phyloP scores from a whole-genome alignment of 2,113 vertebrate genomes.

The Megaptera novaeangliae region DNA sequence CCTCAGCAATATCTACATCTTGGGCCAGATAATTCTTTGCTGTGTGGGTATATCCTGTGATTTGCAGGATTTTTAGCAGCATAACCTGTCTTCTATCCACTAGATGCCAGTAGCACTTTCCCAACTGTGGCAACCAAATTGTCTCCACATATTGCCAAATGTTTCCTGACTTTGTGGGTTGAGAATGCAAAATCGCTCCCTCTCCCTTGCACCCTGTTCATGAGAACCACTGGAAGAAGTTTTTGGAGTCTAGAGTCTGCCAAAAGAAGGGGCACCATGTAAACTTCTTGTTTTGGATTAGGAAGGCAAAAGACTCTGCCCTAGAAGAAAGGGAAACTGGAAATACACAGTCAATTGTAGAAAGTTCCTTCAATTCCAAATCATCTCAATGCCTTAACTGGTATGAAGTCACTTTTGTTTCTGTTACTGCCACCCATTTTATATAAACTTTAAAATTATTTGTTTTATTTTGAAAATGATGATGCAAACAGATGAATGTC shows the following conservation, averaged over 20 bases:
- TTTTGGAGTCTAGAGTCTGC: not conserved
- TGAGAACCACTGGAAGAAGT: not conserved
- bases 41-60: not conserved
- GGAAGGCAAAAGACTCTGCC: not conserved
- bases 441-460: not conserved
- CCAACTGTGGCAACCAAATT: not conserved
- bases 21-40: not conserved
- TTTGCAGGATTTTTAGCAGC: not conserved
- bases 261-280: not conserved
- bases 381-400: not conserved
- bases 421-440: not conserved
- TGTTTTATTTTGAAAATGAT: not conserved
- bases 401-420: not conserved
- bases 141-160: not conserved
- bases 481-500: not conserved
- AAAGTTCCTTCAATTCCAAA: not conserved
- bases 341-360: not conserved
- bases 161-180: not conserved
- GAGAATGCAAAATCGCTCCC: not conserved
- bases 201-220: not conserved
- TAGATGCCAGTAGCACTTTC: not conserved
- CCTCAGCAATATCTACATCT: not conserved
- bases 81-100: too few species aligned
- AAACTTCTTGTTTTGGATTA: not conserved
- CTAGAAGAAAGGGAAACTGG: not conserved